Evolutionary conservation across 2,113 vertebrate species (phyloP).

Genomic region (Neodon shergylaensis): DNA sequence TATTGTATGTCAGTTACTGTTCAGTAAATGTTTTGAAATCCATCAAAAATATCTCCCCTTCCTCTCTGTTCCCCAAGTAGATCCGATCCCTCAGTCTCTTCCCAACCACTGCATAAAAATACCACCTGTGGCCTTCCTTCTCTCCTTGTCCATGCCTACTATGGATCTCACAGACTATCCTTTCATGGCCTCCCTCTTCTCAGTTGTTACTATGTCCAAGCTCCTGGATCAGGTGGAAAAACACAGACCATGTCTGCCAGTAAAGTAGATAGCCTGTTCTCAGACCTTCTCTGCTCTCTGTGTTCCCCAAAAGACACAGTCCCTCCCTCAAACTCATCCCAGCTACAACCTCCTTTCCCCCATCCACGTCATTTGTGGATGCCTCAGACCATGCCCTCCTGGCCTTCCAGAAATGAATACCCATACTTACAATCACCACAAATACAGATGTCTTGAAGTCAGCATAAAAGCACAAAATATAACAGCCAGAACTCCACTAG

Average conservation of each 20-base stretch:
- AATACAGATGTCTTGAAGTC: background rate
- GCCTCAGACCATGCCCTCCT: background rate
- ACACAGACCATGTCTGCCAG: background rate
- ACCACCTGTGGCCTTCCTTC: background rate
- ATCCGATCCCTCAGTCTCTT: background rate
- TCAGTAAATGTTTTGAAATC: constrained; percentile 6
- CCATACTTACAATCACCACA: background rate
- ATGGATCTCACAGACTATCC: background rate
- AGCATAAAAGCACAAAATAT: background rate
- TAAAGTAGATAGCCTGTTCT: background rate
- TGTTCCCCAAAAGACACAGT: background rate
- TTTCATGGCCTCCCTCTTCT: background rate
- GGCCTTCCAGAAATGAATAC: background rate
- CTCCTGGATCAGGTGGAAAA: background rate
- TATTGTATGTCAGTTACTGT: background rate
- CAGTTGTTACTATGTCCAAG: background rate
- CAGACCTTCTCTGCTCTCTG: background rate
- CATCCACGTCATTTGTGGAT: background rate
- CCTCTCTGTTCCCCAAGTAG: background rate
- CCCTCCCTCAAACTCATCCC: background rate
- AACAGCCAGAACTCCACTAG: background rate
- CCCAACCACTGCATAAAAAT: background rate
- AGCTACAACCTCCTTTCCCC: background rate
- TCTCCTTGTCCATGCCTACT: background rate
- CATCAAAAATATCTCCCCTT: background rate